Evolutionary conservation across 2,888 invertebrate genomes (phyloP), one percentile per base, ranked within the genome.

Genomic region (Lasioglossum morio): DNA sequence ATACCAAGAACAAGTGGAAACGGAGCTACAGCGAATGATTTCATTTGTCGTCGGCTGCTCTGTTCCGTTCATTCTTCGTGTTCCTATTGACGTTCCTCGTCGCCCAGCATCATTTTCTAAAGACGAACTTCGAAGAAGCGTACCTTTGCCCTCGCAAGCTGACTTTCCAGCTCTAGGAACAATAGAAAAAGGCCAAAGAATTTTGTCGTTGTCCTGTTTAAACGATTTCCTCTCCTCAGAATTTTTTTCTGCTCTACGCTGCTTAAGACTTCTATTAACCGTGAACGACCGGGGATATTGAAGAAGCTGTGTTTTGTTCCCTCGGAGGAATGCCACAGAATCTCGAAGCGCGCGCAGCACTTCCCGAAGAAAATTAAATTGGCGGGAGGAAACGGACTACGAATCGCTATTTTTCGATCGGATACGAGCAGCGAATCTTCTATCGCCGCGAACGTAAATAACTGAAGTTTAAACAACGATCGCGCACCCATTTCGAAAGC

Each of bases 391-490:
- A 37, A 40, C 69, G 10, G 69, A 37, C 34, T 69, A 40, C 69
- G 77, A 69, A 69, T 48, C 43, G 80, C 30, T 69, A 30, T 57
- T 70, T 72, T 53, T 69, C 69, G 40, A 66, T 66, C 53, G 48
- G 72, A 34, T 48, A 16, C 74, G 53, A 48, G 37, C 53, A 14
- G 23, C 63, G 46, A 37, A 40, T 23, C 53, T n/a, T 72, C 37
- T 60, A 7, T 48, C 12, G 8, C 8, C 30, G 27, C 46, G 46
- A 66, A 72, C 69, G 72, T 74, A 77, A 85, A 85, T 79, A 75
- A 77, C 73, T 23, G 53, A 66, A 74, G 79, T 66, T 72, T 73
- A 77, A 83, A 76, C 77, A 73, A 66, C 53, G 43, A 76, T 69
- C 77, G n/a, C 23, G 34, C 23, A 34, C 7, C 77, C 72, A 74